A percentile compares a stretch with the other conserved stretches of the same genome.
phyloP scores from a whole-genome alignment of 2,888 invertebrate genomes.

The Megamerina dolium region DNA sequence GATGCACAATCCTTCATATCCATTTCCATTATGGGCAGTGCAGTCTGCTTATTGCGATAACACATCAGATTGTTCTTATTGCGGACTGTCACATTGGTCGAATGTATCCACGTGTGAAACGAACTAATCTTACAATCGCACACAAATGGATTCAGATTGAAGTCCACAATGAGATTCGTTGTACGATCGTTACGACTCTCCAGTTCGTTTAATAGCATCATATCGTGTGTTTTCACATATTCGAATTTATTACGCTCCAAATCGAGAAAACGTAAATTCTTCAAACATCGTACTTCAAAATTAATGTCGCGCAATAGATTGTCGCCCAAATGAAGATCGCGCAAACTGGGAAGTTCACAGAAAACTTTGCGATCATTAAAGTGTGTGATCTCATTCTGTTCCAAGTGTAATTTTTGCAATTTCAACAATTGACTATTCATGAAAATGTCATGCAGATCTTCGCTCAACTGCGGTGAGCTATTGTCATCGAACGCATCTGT shows the following conservation, averaged over 20 bases:
- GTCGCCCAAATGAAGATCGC: slow-evolving; percentile 65
- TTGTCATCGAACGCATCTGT: slow-evolving; percentile 68
- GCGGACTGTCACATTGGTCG: slow-evolving; percentile 57
- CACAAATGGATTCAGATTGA: slow-evolving; percentile 62
- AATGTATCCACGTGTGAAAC: slow-evolving; percentile 59
- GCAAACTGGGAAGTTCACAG: slow-evolving; percentile 61
- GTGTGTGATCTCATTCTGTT: slow-evolving; percentile 66
- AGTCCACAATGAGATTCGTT: slow-evolving; percentile 55
- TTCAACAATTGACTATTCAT: slow-evolving; percentile 61
- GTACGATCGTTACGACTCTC: slow-evolving; percentile 47
- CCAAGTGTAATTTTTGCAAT: slow-evolving; percentile 65
- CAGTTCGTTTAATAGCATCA: slow-evolving; percentile 55
- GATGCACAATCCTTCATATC: slow-evolving; percentile 39
- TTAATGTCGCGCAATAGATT: slow-evolving; percentile 58
- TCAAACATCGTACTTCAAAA: slow-evolving; percentile 62
- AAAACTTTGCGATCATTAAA: slow-evolving; percentile 63
- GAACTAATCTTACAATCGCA: slow-evolving; percentile 61
- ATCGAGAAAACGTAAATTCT: slow-evolving; percentile 61
- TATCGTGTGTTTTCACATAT: slow-evolving; percentile 54
- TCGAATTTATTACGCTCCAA: slow-evolving; percentile 62
- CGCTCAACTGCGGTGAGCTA: slow-evolving; percentile 56
- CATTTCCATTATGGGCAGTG: slow-evolving; percentile 35
- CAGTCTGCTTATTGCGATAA: slow-evolving; percentile 36
- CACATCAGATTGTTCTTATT: slow-evolving; percentile 56
- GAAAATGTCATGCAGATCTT: slow-evolving; percentile 66